These are phyloP conservation scores for Amphibalanus amphitrite DNA, from an alignment of 1,140 invertebrate genomes.

Conservation along the genomic window DNA sequence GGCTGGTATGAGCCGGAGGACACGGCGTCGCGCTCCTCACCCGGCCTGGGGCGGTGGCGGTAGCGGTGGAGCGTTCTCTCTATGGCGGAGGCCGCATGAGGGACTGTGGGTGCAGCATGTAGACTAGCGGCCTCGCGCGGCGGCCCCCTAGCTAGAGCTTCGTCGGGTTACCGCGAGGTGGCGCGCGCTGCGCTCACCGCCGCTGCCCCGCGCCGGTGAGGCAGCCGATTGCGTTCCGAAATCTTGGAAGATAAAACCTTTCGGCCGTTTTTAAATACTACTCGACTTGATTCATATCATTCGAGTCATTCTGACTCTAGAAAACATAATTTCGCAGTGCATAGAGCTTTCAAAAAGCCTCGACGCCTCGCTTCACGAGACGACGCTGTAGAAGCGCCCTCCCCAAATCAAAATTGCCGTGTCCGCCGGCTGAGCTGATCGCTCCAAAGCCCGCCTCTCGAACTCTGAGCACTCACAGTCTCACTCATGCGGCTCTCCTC, in stretches of 20 bases:
- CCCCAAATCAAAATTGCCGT: background rate
- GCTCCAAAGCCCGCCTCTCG: no score
- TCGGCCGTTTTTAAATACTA: no score
- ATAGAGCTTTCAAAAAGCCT: no score
- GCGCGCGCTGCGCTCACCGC: background rate
- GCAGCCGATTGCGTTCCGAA: no score
- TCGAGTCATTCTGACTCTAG: no score
- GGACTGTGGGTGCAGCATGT: conserved; percentile 1
- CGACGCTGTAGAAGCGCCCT: background rate
- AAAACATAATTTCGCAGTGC: no score
- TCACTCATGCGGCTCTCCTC: background rate
- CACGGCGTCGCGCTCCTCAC: background rate
- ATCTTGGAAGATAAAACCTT: no score
- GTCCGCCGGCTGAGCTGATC: background rate
- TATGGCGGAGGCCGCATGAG: background rate
- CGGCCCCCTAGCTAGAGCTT: background rate
- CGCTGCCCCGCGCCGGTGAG: no score
- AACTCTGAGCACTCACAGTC: background rate
- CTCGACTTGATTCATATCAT: no score
- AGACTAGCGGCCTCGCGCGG: background rate
- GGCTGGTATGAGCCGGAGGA: background rate
- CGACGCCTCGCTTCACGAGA: no score
- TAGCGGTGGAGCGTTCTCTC: background rate
- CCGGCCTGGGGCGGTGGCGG: background rate
- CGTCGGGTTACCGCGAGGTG: background rate